Evolutionary conservation across 2,797 vertebrate genomes (phyloP).

Genomic region (Premnoplex brunnescens): DNA sequence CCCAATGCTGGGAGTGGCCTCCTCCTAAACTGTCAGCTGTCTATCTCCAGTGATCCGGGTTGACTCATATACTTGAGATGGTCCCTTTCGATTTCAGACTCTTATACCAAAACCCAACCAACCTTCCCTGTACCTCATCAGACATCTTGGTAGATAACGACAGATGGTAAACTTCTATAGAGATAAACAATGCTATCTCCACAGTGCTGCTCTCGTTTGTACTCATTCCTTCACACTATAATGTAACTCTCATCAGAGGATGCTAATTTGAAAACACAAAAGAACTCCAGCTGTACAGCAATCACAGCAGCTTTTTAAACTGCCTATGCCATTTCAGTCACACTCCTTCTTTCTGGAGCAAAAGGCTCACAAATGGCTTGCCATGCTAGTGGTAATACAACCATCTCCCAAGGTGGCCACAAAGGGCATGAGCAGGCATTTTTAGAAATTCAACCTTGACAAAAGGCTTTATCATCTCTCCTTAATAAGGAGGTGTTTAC

Average conservation of each 20-base stretch:
- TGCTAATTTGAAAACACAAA: neutral
- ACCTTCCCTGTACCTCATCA: neutral
- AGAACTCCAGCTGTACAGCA: neutral
- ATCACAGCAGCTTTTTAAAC: neutral
- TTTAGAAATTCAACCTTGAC: neutral
- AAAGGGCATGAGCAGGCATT: neutral
- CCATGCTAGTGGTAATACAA: neutral
- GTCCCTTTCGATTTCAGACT: neutral
- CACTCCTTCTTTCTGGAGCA: neutral
- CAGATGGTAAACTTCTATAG: neutral
- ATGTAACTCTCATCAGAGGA: accelerated
- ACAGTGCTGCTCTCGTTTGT: neutral
- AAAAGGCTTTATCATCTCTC: neutral
- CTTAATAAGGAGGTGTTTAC: neutral
- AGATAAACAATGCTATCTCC: neutral
- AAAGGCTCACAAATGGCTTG: neutral
- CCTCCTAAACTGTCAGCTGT: neutral
- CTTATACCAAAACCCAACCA: neutral
- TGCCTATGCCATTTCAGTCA: neutral
- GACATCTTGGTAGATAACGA: neutral
- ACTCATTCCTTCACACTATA: neutral
- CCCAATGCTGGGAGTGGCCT: conserved; percentile 34
- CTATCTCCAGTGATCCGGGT: neutral
- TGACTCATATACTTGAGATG: neutral
- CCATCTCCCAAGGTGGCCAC: neutral